A percentile compares a stretch with the other conserved stretches of the same genome.
Conservation (phyloP, 2,797 vertebrate species). For the Siniperca scherzeri region DNA sequence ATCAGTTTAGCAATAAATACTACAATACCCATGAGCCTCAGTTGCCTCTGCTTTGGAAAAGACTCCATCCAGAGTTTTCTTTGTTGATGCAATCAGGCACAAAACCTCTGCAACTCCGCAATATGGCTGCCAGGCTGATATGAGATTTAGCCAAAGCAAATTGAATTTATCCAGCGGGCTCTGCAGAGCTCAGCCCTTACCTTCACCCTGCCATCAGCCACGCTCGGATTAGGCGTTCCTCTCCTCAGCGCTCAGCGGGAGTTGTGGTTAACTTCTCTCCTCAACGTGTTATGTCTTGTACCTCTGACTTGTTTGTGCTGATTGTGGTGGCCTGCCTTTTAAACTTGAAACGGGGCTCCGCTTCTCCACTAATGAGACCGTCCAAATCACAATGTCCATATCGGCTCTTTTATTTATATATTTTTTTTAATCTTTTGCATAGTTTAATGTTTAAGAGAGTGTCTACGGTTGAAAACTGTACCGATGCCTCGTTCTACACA, state of each 20-base stretch:
- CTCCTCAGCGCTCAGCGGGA: background rate
- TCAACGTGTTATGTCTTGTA: constrained; percentile 12
- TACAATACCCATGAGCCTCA: constrained; percentile 9
- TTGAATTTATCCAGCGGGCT: background rate
- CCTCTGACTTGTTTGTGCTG: background rate
- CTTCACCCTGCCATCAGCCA: background rate
- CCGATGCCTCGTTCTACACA: no score
- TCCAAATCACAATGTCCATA: no score
- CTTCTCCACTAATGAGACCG: background rate
- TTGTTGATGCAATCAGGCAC: background rate
- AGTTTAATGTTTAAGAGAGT: no score
- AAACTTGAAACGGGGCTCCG: background rate
- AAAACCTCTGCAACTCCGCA: background rate
- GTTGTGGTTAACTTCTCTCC: background rate
- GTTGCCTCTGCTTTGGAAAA: background rate
- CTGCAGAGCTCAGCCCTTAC: background rate
- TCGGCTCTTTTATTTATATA: no score
- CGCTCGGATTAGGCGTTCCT: background rate
- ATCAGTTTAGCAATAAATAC: background rate
- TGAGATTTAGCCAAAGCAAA: background rate
- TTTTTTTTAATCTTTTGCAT: no score
- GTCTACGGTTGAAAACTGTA: no score
- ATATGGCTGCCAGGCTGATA: background rate
- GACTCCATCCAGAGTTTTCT: background rate
- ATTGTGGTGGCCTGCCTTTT: background rate